phyloP scores from a whole-genome alignment of 2,888 invertebrate species.

The Tridacna crocea region DNA sequence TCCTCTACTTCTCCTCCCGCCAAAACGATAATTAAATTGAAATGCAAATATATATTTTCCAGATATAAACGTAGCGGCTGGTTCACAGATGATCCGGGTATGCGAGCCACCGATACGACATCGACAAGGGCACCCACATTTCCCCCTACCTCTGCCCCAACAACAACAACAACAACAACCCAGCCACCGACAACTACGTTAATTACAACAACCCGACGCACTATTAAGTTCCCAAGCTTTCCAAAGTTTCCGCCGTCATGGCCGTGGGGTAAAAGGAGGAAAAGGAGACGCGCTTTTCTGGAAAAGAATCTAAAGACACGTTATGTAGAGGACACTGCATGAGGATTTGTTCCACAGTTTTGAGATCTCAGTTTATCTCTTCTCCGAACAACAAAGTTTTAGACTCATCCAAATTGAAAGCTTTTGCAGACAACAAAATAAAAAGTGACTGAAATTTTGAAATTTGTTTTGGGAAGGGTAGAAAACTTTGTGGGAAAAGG shows the following conservation, averaged over 20 bases:
- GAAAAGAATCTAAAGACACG: background rate
- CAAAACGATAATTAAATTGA: background rate
- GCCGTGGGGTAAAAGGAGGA: constrained; percentile 1
- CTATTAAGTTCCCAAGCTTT: background rate
- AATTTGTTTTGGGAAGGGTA: too few relatives aligned
- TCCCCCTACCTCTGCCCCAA: background rate
- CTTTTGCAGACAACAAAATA: too few relatives aligned
- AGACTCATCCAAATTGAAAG: too few relatives aligned
- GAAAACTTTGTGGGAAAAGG: background rate
- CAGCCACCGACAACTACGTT: background rate
- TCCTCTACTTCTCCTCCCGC: background rate
- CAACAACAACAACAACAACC: constrained; percentile 9
- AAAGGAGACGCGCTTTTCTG: background rate
- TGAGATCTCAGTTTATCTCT: too few relatives aligned
- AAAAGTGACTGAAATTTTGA: too few relatives aligned
- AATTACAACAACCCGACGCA: background rate
- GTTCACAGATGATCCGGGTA: constrained; percentile 13
- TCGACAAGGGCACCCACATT: background rate
- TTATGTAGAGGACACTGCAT: background rate
- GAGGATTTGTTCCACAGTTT: too few relatives aligned
- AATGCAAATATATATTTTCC: background rate
- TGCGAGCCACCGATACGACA: constrained; percentile 2
- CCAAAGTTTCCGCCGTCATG: background rate
- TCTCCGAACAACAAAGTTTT: too few relatives aligned
- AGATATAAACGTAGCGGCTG: background rate